These are phyloP conservation scores for Epistrophe eligans DNA, from an alignment of 2,888 invertebrate genomes.

Conservation along the genomic window DNA sequence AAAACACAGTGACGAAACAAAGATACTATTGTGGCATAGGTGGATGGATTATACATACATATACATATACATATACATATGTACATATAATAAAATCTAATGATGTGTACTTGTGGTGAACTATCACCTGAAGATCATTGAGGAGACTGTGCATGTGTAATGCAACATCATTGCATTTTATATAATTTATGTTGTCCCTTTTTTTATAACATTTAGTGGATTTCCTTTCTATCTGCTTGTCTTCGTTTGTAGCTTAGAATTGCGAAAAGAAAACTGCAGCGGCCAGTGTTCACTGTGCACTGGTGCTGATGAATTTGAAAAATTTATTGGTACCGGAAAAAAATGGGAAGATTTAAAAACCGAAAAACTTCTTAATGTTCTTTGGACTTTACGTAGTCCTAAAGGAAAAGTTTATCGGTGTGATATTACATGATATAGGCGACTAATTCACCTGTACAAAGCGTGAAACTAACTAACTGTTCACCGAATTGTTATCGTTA, in stretches of 20 bases:
- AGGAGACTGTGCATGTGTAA: slow-evolving; percentile 11
- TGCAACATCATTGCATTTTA: not conserved
- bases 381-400: too few relatives aligned
- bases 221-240: not conserved
- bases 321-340: too few relatives aligned
- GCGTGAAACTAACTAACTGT: too few relatives aligned
- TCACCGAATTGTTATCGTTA: too few relatives aligned
- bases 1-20: slow-evolving; percentile 39
- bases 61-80: too few relatives aligned
- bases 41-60: slow-evolving; percentile 4
- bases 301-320: too few relatives aligned
- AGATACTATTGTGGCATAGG: slow-evolving; percentile 25
- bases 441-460: too few relatives aligned
- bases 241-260: not conserved
- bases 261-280: not conserved
- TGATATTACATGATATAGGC: too few relatives aligned
- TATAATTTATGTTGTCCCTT: not conserved
- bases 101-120: slow-evolving; percentile 35
- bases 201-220: not conserved
- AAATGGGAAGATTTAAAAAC: too few relatives aligned
- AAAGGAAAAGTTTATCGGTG: too few relatives aligned
- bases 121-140: slow-evolving; percentile 45
- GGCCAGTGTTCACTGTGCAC: not conserved
- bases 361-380: too few relatives aligned
- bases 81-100: slow-evolving; percentile 47